Conservation (phyloP, 2,888 invertebrate genomes). For the Hipparchia sbordonii region DNA sequence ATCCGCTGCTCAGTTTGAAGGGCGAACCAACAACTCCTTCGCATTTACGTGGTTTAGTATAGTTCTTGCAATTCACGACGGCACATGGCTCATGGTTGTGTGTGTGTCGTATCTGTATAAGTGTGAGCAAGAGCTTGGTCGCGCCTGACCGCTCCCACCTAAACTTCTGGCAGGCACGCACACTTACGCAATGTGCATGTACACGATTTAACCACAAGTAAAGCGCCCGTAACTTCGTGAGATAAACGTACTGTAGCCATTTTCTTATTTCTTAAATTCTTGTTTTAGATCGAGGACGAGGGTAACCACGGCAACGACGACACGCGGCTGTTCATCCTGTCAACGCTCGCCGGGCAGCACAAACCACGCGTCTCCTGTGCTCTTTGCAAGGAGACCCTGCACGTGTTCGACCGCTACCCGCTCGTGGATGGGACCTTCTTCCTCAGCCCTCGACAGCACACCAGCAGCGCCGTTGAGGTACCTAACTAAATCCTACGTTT, state of each 20-base stretch:
- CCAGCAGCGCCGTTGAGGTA: conserved; percentile 93
- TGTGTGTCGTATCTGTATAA: too few species aligned
- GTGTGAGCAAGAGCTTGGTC: too few species aligned
- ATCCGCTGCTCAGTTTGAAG: too few species aligned
- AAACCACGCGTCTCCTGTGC: conserved; percentile 93
- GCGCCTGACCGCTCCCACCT: too few species aligned
- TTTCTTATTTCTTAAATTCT: conserved; percentile 33
- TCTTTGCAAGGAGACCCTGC: conserved; percentile 93
- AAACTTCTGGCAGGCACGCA: too few species aligned
- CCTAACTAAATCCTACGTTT: conserved; percentile 4
- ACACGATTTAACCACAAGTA: too few species aligned
- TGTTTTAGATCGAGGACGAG: conserved; percentile 97
- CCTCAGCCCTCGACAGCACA: conserved; percentile 96
- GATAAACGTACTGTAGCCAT: neutral
- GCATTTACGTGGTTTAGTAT: too few species aligned
- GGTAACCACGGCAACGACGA: conserved; percentile 99
- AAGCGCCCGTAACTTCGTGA: too few species aligned
- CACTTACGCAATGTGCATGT: too few species aligned
- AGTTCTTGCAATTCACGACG: too few species aligned
- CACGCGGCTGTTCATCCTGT: conserved; percentile 97
- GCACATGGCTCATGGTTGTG: too few species aligned
- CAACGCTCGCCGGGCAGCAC: conserved; percentile 95
- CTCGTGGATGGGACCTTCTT: conserved; percentile 99
- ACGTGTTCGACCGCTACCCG: conserved; percentile 98
- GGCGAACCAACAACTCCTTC: too few species aligned